Conservation (phyloP, 2,113 vertebrate species). For the Odocoileus hemionus region DNA sequence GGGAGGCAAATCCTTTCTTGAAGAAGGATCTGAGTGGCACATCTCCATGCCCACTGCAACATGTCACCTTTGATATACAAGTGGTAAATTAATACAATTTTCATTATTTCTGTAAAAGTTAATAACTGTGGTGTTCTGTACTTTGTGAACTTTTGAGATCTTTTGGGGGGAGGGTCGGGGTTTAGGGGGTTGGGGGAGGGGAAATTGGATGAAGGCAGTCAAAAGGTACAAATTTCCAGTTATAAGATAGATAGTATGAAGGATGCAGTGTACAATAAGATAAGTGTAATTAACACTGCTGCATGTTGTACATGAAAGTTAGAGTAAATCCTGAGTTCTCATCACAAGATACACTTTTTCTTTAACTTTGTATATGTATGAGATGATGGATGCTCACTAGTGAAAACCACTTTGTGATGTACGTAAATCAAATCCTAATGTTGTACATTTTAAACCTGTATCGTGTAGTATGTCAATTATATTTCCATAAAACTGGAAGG, state of each 20-base stretch:
- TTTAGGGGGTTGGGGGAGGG: neutral
- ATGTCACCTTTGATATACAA: slow-evolving; percentile 21
- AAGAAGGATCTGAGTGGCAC: neutral
- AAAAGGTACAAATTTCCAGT: neutral
- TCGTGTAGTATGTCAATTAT: neutral
- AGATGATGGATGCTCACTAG: neutral
- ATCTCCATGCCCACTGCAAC: neutral
- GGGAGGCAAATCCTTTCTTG: neutral
- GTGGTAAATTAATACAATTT: neutral
- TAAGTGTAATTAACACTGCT: neutral
- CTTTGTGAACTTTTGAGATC: neutral
- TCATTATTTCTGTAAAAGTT: slow-evolving; percentile 11
- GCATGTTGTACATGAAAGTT: neutral
- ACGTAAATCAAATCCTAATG: neutral
- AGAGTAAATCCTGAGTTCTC: neutral
- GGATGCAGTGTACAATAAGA: neutral
- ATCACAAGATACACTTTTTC: neutral
- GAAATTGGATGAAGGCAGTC: neutral
- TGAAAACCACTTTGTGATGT: neutral
- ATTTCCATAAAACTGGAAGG: neutral
- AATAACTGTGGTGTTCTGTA: neutral
- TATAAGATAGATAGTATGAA: neutral
- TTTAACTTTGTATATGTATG: neutral
- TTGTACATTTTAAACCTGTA: neutral
- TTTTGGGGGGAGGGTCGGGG: neutral